Evolutionary conservation across 2,113 vertebrate genomes (phyloP).

Genomic region (Petroica traversi): DNA sequence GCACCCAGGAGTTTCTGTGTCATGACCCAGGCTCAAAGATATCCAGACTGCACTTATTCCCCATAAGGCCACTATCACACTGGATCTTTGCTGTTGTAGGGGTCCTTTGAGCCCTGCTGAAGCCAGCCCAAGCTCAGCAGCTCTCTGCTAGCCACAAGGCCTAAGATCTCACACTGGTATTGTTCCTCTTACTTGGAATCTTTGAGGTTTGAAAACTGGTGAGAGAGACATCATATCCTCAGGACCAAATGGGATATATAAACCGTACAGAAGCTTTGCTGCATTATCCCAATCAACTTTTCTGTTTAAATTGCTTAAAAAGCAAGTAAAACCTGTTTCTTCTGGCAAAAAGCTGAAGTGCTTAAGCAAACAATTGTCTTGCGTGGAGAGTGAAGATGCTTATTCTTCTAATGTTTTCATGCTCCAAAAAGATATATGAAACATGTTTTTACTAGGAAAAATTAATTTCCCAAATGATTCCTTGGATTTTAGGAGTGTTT

Average conservation of each 20-base stretch:
- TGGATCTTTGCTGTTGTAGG: not conserved
- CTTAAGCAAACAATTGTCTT: not conserved
- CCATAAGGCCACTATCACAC: not conserved
- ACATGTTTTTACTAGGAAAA: not conserved
- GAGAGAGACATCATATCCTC: not conserved
- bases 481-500: not conserved
- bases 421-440: not conserved
- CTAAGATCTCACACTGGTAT: not conserved
- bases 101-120: not conserved
- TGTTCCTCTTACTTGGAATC: not conserved
- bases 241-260: not conserved
- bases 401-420: not conserved
- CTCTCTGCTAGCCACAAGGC: not conserved
- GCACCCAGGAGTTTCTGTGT: not conserved
- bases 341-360: not conserved
- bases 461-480: not conserved
- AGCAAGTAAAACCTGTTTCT: not conserved
- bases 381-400: not conserved
- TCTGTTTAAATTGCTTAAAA: not conserved
- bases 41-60: not conserved
- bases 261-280: not conserved
- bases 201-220: not conserved
- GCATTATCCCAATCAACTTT: not conserved
- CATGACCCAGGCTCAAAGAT: not conserved
- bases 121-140: not conserved